Base-by-base conservation (phyloP, 2,888 invertebrate genomes). In the Heliconius charithonia region DNA sequence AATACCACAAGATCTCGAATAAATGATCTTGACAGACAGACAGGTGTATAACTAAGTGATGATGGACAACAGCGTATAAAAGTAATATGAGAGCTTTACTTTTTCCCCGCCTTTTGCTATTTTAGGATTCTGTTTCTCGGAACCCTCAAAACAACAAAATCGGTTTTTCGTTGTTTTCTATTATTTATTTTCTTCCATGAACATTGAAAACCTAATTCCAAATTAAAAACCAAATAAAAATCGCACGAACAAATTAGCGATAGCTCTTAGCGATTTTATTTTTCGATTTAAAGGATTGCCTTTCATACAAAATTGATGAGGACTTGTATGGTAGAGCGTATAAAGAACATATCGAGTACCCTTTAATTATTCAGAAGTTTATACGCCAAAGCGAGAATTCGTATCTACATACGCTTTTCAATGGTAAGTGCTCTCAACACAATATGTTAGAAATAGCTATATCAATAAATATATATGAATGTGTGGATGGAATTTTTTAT, bases 321-420 rank as follows among this genome's bases (percentile, higher is more conserved):
- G 78, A 81, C 59, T 79, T 77, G 75, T 75, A 62, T 81, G 77
- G 65, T 19, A 65, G 37, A 62, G 51, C 76, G 67, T 80, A 56
- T 80, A 74, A 71, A 80, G 73, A 74, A 56, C 79, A 27, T 45
- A 77, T 81, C 63, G 69, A 79, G 65, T 41, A 22, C 56, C 66
- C 67, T 56, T 81, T 76, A 78, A 78, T 78, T 78, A 81, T 78
- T 81, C 79, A 78, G 41, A 74, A 70, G 70, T 78, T 81, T 75
- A 79, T 78, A 71, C 76, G 75, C 74, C 65, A 78, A 76, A 75
- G 76, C 66, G 65, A 62, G 71, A 51, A 75, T 73, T 77, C 71
- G 45, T 71, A 77, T 75, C 75, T 67, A 32, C 59, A 51, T 76
- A 70, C 74, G 27, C 76, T 51, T 76, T 80, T 77, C 56, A 79